phyloP scores from a whole-genome alignment of 2,888 invertebrate species.

The Beris chalybata region DNA sequence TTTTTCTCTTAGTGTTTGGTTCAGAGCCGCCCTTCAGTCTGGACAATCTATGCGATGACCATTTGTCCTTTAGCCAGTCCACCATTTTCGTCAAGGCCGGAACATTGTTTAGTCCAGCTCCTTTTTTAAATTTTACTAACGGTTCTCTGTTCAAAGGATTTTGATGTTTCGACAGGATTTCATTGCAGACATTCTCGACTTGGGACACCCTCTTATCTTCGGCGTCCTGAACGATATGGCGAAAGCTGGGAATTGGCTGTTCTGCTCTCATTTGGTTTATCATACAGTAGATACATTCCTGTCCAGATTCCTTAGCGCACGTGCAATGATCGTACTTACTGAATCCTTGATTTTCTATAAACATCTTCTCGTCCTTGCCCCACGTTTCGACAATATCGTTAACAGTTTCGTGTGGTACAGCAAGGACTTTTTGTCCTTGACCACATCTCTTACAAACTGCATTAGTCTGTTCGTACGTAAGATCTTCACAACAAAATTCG shows the following conservation, averaged over 20 bases:
- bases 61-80: slow-evolving; percentile 6
- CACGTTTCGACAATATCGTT: slow-evolving; percentile 6
- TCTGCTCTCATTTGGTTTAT: slow-evolving; percentile 6
- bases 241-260: background rate
- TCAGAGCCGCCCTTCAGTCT: slow-evolving; percentile 2
- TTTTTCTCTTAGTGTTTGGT: background rate
- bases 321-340: slow-evolving; percentile 27
- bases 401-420: background rate
- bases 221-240: background rate
- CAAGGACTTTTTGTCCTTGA: background rate
- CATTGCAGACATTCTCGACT: slow-evolving; percentile 14
- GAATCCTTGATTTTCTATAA: slow-evolving; percentile 18
- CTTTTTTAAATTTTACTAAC: background rate
- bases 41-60: background rate
- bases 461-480: background rate
- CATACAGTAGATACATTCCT: slow-evolving; percentile 3
- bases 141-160: background rate
- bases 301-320: background rate
- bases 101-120: background rate
- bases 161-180: background rate
- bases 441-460: slow-evolving; percentile 10
- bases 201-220: background rate
- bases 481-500: background rate
- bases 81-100: slow-evolving; percentile 4
- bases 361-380: slow-evolving; percentile 1